These are phyloP conservation scores for Amia ocellicauda DNA, from an alignment of 2,113 vertebrate species.

Conservation along the genomic window DNA sequence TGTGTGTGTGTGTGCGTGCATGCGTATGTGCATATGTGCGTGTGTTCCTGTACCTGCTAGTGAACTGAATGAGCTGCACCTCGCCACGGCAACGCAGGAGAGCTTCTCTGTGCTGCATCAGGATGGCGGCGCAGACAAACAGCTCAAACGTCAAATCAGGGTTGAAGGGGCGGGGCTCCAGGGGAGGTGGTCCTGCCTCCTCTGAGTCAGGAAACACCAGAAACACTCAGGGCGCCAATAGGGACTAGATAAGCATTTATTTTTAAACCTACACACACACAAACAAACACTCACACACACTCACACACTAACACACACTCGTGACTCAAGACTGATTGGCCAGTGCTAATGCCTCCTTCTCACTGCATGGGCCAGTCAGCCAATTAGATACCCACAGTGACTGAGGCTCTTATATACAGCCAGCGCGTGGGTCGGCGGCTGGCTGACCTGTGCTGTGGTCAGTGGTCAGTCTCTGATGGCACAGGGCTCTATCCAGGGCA, in stretches of 20 bases:
- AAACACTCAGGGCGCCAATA: too few relatives aligned
- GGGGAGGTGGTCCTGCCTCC: constrained; percentile 23
- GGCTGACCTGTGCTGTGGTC: constrained; percentile 50
- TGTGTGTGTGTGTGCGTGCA: too few relatives aligned
- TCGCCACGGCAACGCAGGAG: constrained; percentile 62
- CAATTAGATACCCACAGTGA: too few relatives aligned
- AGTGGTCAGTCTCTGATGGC: constrained; percentile 57
- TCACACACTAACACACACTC: neutral
- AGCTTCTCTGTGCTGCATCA: constrained; percentile 61
- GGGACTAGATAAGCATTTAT: too few relatives aligned
- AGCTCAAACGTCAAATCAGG: constrained; percentile 73
- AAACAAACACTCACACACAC: neutral
- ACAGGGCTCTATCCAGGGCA: constrained; percentile 58
- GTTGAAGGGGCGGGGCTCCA: constrained; percentile 53
- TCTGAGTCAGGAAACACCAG: constrained; percentile 38
- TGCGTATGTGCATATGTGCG: neutral
- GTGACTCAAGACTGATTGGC: too few relatives aligned
- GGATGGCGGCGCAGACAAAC: constrained; percentile 71
- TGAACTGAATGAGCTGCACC: constrained; percentile 67
- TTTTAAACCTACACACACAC: too few relatives aligned
- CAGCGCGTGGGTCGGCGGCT: too few relatives aligned
- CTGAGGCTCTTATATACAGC: too few relatives aligned
- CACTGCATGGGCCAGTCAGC: too few relatives aligned
- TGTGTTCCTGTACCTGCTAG: constrained; percentile 52
- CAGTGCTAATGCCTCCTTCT: too few relatives aligned